A percentile compares a stretch with the other conserved stretches of the same genome.
These are phyloP conservation scores for Plumapathes pennacea DNA, from an alignment of 92 coral and sea anemone genomes.

Conservation along the genomic window DNA sequence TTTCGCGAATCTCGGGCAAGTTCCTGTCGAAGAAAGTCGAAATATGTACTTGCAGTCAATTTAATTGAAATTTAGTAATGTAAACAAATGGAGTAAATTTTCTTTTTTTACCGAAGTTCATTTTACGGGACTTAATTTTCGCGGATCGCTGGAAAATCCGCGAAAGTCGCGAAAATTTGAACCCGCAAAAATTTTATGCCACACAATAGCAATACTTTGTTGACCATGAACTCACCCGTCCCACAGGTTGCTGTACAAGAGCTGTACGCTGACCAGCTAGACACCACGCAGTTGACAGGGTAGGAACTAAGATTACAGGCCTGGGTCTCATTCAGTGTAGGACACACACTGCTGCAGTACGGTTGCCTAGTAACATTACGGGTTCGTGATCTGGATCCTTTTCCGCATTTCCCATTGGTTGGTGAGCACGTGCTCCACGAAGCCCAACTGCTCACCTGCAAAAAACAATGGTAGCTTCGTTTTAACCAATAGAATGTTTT, in stretches of 20 bases:
- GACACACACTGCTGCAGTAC: conserved; percentile 84
- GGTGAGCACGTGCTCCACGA: conserved; percentile 70
- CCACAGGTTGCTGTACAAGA: conserved; percentile 87
- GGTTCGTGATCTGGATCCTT: conserved; percentile 63
- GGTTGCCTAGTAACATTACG: conserved; percentile 65
- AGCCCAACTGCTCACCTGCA: conserved; percentile 83
- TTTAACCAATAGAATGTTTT: no score
- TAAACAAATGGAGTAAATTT: no score
- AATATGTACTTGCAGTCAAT: no score
- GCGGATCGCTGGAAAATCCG: conserved; percentile 44
- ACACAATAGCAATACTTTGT: no score
- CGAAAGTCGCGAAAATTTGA: no score
- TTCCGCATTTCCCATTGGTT: conserved; percentile 80
- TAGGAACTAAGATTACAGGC: conserved; percentile 83
- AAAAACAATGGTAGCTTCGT: no score
- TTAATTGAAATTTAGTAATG: no score
- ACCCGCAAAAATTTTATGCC: no score
- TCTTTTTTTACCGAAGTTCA: no score
- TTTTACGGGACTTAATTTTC: conserved; percentile 23
- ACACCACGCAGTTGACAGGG: conserved; percentile 75
- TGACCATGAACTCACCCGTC: conserved; percentile 73
- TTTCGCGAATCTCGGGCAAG: no score
- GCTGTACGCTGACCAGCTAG: conserved; percentile 74
- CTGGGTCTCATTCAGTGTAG: conserved; percentile 43
- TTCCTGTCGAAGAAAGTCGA: no score